Base-by-base conservation (phyloP, 2,113 vertebrate species). In the Eurypyga helias region DNA sequence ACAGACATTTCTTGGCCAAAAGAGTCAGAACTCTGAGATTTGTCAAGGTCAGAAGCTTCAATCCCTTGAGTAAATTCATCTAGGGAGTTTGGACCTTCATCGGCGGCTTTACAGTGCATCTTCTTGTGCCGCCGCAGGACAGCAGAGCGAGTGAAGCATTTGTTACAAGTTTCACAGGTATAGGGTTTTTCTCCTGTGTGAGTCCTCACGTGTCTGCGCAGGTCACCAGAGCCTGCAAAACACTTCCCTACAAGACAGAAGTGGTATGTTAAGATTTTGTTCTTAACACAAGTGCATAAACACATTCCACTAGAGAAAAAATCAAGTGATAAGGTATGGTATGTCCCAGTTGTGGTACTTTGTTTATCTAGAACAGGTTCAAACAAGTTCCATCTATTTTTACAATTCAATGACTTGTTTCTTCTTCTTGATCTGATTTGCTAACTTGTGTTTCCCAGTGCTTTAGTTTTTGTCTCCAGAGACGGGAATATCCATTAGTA, bases 161-260 rank as follows among this genome's bases (percentile, higher is more conserved):
- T 99, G 87, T 97, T 98, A 11, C 99, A 99, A 23, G 98, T 96
- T 45, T 99, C 98, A 21, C 99, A 99, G 3, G 97, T 91, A 66
- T 99, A 99, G 0, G 99, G 99, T 78, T 99, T 99, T 96, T 99
- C 99, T 46, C 99, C 99, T 0, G 99, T 99, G 88, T 99, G 99
- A 2, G 99, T 99, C 45, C 99, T 98, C 58, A 99, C 98, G 2
- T 99, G 99, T 38, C 99, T 98, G 75, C 98, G 99, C 69, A 99
- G 98, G 96, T 99, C 99, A 8, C 99, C 99, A 1, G 99, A 99
- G 33, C 99, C 99, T 11, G 98, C 98, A 38, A 99, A 99, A 51
- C 99, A 98, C 48, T 99, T 99, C 11, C 99, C 99, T 99, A 13
- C 38, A 49, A 79, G 65, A 76, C 82, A 87, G 34, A n/a, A 70